Conservation (phyloP, 2,113 vertebrate genomes). For the Phalacrocorax aristotelis region DNA sequence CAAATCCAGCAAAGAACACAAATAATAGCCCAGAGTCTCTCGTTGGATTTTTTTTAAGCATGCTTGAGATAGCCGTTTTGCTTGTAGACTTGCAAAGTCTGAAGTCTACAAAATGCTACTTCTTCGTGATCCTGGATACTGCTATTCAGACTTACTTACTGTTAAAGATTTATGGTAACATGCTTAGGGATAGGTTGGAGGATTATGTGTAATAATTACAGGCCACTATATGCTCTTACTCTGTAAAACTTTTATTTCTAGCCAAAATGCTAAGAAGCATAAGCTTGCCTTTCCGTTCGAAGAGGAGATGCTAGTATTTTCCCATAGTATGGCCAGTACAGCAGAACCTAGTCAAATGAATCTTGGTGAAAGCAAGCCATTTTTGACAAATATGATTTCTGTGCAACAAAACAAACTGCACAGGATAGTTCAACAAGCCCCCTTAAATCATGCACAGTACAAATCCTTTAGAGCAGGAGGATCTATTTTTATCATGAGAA, state of each 20-base stretch:
- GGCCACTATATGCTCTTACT: neutral
- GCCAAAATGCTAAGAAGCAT: neutral
- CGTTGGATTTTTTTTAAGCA: neutral
- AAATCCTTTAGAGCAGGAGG: conserved; percentile 16
- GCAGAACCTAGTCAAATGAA: neutral
- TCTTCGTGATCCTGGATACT: neutral
- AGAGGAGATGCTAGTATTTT: neutral
- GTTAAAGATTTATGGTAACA: conserved; percentile 26
- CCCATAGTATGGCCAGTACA: neutral
- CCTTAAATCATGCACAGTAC: conserved; percentile 28
- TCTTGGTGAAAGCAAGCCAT: neutral
- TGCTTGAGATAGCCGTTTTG: neutral
- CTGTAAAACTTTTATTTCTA: neutral
- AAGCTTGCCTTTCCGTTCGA: neutral
- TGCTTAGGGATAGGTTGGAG: neutral
- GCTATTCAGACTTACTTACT: neutral
- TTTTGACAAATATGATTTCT: neutral
- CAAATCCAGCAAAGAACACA: neutral
- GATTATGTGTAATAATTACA: neutral
- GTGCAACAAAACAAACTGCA: neutral
- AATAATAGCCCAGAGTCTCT: neutral
- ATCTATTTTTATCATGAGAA: conserved; percentile 53
- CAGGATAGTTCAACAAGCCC: neutral
- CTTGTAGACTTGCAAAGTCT: neutral
- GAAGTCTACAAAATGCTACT: neutral